Evolutionary conservation across 2,113 vertebrate species (phyloP).

Genomic region (Alexandromys fortis): DNA sequence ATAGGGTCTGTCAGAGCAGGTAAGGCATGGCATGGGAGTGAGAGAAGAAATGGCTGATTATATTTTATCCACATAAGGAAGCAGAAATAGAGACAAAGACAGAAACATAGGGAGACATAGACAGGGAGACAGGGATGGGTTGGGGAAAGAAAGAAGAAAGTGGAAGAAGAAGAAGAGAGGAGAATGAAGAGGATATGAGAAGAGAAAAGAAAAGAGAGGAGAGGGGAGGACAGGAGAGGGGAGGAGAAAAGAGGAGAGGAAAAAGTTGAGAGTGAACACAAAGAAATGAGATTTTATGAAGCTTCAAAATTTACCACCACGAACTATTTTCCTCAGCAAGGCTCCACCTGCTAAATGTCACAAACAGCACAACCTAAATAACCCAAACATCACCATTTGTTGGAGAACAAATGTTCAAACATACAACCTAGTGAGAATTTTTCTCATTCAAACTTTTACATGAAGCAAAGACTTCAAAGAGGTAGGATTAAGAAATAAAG

Average conservation of each 20-base stretch:
- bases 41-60: background rate
- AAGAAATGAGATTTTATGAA: background rate
- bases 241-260: too few relatives aligned
- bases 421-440: background rate
- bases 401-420: background rate
- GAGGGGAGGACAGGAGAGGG: accelerated
- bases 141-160: background rate
- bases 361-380: background rate
- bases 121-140: background rate
- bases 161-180: too few relatives aligned
- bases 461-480: background rate
- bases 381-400: background rate
- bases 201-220: background rate
- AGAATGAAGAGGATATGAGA: background rate
- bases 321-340: background rate
- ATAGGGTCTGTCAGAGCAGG: background rate
- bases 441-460: too few relatives aligned
- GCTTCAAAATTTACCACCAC: too few relatives aligned
- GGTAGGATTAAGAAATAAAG: background rate
- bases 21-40: background rate
- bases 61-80: background rate
- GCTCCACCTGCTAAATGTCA: background rate
- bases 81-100: too few relatives aligned
- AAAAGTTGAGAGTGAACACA: background rate
- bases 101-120: background rate